Evolutionary conservation across 1,140 invertebrate genomes (phyloP).

Genomic region (Stenopsyche tienmushanensis): DNA sequence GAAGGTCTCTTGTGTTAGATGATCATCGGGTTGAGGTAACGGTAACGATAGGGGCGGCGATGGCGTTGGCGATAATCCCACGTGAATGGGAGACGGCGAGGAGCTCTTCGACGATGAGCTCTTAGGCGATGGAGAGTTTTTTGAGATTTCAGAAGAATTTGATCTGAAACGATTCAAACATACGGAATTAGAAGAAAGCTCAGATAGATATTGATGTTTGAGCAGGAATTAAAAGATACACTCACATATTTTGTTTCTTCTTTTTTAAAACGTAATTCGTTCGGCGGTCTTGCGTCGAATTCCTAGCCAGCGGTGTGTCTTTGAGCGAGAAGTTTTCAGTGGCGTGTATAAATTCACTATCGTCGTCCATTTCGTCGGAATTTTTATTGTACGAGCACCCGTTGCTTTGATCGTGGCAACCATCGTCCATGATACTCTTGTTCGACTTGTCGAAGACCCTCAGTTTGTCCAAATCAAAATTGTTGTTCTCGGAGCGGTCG

Average conservation of each 20-base stretch:
- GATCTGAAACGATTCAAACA: constrained; percentile 3
- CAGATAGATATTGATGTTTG: no score
- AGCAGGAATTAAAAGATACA: not conserved
- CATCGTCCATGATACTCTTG: constrained; percentile 46
- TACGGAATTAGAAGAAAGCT: not conserved
- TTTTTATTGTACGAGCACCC: constrained; percentile 34
- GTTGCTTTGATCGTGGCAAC: constrained; percentile 47
- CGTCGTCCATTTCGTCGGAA: constrained; percentile 31
- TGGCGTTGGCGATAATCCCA: constrained; percentile 46
- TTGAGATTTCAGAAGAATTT: constrained; percentile 15
- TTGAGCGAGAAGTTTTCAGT: constrained; percentile 40
- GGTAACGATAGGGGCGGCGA: constrained; percentile 47
- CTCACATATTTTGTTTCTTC: constrained; percentile 50
- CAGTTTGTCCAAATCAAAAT: constrained; percentile 43
- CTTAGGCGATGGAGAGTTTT: constrained; percentile 33
- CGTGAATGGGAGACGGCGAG: constrained; percentile 22
- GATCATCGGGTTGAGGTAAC: constrained; percentile 44
- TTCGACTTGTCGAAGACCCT: constrained; percentile 46
- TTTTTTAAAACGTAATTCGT: constrained; percentile 52
- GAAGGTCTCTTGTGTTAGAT: constrained; percentile 49
- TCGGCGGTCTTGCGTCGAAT: constrained; percentile 47
- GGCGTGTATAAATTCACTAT: constrained; percentile 37
- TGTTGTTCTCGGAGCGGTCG: constrained; percentile 49
- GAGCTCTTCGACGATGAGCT: constrained; percentile 28
- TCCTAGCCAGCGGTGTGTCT: constrained; percentile 42